Base-by-base conservation (phyloP, 2,888 invertebrate species). In the Pyrgus malvae region DNA sequence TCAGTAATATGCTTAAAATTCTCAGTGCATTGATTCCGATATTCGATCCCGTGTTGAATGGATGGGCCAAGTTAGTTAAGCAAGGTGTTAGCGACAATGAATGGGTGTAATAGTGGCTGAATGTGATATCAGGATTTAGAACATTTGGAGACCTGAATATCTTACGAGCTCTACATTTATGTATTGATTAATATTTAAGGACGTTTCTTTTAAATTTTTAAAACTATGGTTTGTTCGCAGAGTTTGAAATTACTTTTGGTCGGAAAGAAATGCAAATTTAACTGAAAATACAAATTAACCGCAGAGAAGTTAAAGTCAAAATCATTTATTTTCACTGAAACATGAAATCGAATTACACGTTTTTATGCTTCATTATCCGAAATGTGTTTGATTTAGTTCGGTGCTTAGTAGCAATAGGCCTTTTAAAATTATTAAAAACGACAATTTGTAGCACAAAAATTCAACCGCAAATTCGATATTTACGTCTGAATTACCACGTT, bases 381-480 rank as follows among this genome's bases (percentile, higher is more conserved):
- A 44, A 17, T 17, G 17, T 42, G 29, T 44, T 44, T 44, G 44
- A 31, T 44, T n/a, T n/a, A 44, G 31, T 31, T 17, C 31, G 31
- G 4, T 31, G 11, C 31, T 44, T 31, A 19, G 29, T 29, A 31
- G 19, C 44, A 44, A 44, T 44, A 25, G 31, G 29, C 31, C 44
- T n/a, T 27, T 27, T 6, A n/a, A n/a, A n/a, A n/a, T n/a, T 2
- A 8, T 17, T 27, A 33, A 46, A 46, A n/a, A n/a, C n/a, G n/a
- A n/a, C n/a, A n/a, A n/a, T n/a, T 46, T 46, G 46, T 33, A 21
- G 33, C 17, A 17, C 38, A 48, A 48, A 48, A 48, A 38, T 27
- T 19, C 25, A 1, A 17, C 16, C 7, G 14, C 17, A 42, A 16
- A 31, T 41, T 41, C 29, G 21, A 37, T 27, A 44, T 53, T 21